A percentile compares a stretch with the other conserved stretches of the same genome.
phyloP scores from a whole-genome alignment of 2,797 vertebrate genomes.

The Crenichthys baileyi region DNA sequence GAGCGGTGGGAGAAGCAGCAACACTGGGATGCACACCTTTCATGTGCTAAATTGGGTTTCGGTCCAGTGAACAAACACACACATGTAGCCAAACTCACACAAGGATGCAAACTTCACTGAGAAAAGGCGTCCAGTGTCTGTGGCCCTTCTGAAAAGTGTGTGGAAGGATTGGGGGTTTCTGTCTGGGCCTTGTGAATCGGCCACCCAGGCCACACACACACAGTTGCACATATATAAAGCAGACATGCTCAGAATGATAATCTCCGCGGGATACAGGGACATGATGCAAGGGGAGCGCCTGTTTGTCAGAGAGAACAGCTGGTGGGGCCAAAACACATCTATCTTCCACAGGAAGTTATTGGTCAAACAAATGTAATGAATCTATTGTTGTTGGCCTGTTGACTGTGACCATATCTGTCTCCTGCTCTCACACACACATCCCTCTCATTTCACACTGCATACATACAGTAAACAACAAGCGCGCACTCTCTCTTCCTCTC shows the following conservation, averaged over 20 bases:
- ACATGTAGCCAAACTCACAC: constrained; percentile 24
- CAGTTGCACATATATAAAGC: constrained; percentile 27
- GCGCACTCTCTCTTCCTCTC: constrained; percentile 29
- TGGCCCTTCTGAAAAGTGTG: constrained; percentile 58
- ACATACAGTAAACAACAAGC: constrained; percentile 13
- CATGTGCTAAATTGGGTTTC: constrained; percentile 70
- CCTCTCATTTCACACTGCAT: constrained; percentile 12
- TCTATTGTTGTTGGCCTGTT: constrained; percentile 64
- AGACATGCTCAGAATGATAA: constrained; percentile 64
- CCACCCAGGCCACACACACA: constrained; percentile 71
- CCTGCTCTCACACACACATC: constrained; percentile 19
- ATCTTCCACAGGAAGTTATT: constrained; percentile 79
- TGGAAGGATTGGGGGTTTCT: constrained; percentile 53
- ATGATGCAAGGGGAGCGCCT: constrained; percentile 58
- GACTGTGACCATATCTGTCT: constrained; percentile 49
- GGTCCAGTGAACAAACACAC: constrained; percentile 33
- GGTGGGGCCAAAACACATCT: constrained; percentile 67
- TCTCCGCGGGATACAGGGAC: constrained; percentile 38
- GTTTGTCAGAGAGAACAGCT: constrained; percentile 67
- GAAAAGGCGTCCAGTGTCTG: constrained; percentile 56
- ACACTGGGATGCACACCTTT: constrained; percentile 72
- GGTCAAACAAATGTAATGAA: constrained; percentile 74
- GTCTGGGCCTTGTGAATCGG: constrained; percentile 68
- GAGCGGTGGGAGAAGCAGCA: constrained; percentile 61
- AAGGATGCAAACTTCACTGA: constrained; percentile 32